These are phyloP conservation scores for Scatophagus argus DNA, from an alignment of 2,113 vertebrate genomes.

Conservation along the genomic window DNA sequence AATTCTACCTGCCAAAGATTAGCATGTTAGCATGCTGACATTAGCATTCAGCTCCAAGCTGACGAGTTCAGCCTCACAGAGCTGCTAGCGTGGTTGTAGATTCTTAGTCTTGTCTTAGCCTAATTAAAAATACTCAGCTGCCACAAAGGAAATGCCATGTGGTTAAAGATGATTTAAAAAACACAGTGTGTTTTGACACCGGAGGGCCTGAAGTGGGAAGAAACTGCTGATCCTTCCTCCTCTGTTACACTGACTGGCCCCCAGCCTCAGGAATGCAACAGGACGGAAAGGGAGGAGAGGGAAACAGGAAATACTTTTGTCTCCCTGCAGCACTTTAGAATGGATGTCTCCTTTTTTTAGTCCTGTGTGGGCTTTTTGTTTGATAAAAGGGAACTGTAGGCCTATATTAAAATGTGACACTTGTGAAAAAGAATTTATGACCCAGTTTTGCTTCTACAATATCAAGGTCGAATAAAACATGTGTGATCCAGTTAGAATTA, in stretches of 20 bases:
- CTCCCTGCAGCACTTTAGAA: slow-evolving; percentile 62
- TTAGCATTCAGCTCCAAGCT: slow-evolving; percentile 2
- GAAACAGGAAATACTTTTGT: slow-evolving; percentile 80
- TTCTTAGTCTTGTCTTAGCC: not conserved
- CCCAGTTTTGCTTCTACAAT: slow-evolving; percentile 31
- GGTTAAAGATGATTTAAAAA: slow-evolving; percentile 56
- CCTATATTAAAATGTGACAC: slow-evolving; percentile 49
- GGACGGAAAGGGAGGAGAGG: slow-evolving; percentile 68
- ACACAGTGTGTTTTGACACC: slow-evolving; percentile 52
- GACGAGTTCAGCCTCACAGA: not conserved
- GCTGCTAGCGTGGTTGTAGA: slow-evolving; percentile 2
- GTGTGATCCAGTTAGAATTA: slow-evolving; percentile 24
- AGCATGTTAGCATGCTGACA: not conserved
- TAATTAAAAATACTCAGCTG: slow-evolving; percentile 47
- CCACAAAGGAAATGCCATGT: slow-evolving; percentile 65
- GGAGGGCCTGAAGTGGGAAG: slow-evolving; percentile 53
- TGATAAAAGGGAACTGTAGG: slow-evolving; percentile 45
- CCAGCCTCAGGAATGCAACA: slow-evolving; percentile 72
- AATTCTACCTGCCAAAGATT: no score
- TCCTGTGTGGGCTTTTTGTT: slow-evolving; percentile 56
- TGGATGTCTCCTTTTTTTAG: slow-evolving; percentile 46
- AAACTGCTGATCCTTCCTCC: slow-evolving; percentile 77
- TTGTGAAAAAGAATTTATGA: slow-evolving; percentile 8
- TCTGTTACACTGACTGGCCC: slow-evolving; percentile 60
- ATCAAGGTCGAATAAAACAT: slow-evolving; percentile 53